Conservation (phyloP, 2,797 vertebrate species). For the Hypotaenidia philippensis region DNA sequence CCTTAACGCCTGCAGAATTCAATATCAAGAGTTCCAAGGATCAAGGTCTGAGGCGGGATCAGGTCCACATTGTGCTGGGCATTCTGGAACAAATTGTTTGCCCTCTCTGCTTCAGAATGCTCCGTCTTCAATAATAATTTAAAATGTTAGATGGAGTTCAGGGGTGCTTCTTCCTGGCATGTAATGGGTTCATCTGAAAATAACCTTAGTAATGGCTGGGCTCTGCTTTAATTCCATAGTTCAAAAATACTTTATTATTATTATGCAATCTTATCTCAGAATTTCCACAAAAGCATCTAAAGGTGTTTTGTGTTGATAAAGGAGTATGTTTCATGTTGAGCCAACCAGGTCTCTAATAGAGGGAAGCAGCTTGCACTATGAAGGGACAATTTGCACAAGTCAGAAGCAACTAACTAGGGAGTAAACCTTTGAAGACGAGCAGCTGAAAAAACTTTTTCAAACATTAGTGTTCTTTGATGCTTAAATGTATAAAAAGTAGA, state of each 20-base stretch:
- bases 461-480: neutral
- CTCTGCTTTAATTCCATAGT: neutral
- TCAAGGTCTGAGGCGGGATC: neutral
- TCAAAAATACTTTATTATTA: rapidly evolving
- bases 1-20: neutral
- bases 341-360: neutral
- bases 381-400: neutral
- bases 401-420: neutral
- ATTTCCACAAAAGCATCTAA: neutral
- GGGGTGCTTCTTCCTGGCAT: neutral
- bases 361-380: neutral
- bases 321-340: neutral
- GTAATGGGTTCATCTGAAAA: neutral
- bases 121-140: neutral
- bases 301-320: neutral
- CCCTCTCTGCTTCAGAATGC: neutral
- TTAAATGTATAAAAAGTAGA: neutral
- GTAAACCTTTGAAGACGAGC: neutral
- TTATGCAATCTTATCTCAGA: rapidly evolving
- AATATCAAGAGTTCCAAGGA: neutral
- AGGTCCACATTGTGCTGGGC: neutral
- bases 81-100: neutral
- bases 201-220: neutral
- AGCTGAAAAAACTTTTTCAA: neutral
- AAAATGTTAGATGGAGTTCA: neutral